A percentile compares a stretch with the other conserved stretches of the same genome.
Conservation (phyloP, 2,888 invertebrate genomes). For the Drosophila silvestris region DNA sequence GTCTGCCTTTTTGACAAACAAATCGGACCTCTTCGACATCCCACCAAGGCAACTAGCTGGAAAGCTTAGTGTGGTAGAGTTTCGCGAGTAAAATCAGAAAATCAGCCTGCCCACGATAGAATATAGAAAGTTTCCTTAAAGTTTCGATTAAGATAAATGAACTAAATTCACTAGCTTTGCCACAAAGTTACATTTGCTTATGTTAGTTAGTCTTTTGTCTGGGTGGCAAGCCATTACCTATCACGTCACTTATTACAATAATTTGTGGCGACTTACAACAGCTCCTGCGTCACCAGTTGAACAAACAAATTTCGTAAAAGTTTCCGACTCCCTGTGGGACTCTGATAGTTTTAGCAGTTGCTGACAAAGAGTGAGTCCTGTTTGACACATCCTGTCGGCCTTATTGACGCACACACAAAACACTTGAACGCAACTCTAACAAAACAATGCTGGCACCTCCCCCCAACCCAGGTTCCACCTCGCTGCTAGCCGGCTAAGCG, state of each 20-base stretch:
- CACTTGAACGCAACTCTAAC: slow-evolving; percentile 24
- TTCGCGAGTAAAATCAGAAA: background rate
- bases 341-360: background rate
- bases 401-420: slow-evolving; percentile 41
- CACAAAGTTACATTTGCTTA: background rate
- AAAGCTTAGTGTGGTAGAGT: background rate
- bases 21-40: background rate
- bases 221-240: slow-evolving; percentile 15
- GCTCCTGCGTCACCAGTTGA: slow-evolving; percentile 4
- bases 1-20: background rate
- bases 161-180: background rate
- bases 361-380: slow-evolving; percentile 39
- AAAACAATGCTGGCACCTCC: slow-evolving; percentile 17
- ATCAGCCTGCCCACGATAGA: background rate
- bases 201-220: background rate
- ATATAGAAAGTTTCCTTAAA: background rate
- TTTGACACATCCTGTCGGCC: slow-evolving; percentile 71
- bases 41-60: background rate
- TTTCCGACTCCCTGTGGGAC: slow-evolving; percentile 22
- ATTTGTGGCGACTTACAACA: slow-evolving; percentile 21
- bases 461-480: background rate
- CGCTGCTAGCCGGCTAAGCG: slow-evolving; percentile 26
- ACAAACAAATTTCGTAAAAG: slow-evolving; percentile 58
- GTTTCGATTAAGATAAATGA: background rate
- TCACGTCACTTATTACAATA: slow-evolving; percentile 3